phyloP scores from a whole-genome alignment of 2,888 invertebrate species.

The Amaurobius ferox region DNA sequence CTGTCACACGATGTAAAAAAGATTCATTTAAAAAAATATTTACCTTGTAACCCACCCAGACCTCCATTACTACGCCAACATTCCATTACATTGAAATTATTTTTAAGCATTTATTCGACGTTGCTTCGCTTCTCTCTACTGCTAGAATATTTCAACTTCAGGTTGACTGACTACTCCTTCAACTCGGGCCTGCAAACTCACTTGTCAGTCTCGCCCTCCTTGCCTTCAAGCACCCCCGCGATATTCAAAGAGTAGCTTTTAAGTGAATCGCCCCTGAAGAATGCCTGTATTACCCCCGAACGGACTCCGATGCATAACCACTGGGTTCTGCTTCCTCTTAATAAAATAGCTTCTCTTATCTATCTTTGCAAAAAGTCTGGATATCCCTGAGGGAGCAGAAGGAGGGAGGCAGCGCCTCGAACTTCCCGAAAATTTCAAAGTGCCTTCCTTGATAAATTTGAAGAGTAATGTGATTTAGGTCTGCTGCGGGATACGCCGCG shows the following conservation, averaged over 20 bases:
- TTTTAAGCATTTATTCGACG: too few species aligned
- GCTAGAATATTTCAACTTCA: constrained; percentile 3
- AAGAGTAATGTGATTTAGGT: constrained; percentile 52
- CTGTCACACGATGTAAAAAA: too few species aligned
- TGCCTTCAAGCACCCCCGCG: background rate
- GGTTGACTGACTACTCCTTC: background rate
- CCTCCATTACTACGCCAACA: too few species aligned
- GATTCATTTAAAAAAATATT: too few species aligned
- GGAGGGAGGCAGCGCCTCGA: constrained; percentile 22
- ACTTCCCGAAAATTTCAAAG: constrained; percentile 65
- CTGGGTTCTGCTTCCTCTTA: background rate
- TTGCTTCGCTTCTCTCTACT: too few species aligned
- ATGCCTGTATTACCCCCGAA: background rate
- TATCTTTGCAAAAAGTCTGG: background rate
- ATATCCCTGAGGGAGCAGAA: constrained; percentile 28
- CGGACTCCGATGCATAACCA: background rate
- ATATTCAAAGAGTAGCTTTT: constrained; percentile 3
- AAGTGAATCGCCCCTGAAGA: background rate
- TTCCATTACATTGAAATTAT: too few species aligned
- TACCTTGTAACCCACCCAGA: too few species aligned
- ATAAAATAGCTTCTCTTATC: constrained; percentile 36
- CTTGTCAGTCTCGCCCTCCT: background rate
- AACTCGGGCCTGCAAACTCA: background rate
- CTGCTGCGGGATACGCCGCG: background rate
- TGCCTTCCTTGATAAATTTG: constrained; percentile 66